Base-by-base conservation (phyloP, 1,140 invertebrate genomes). In the Dendrolimus kikuchii region DNA sequence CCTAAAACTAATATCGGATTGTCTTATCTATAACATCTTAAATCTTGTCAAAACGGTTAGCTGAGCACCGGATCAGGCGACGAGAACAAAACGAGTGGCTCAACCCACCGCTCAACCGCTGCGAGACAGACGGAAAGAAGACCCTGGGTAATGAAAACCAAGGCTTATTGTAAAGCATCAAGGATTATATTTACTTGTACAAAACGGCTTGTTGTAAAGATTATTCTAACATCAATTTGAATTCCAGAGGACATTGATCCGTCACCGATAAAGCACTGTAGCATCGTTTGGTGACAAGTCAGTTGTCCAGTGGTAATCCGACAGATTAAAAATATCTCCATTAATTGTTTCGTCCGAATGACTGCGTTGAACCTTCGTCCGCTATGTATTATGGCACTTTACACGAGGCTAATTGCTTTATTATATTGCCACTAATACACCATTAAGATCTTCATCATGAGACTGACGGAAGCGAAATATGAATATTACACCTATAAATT, bases 41-140 rank as follows among this genome's bases (percentile, higher is more conserved):
- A 81, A 77, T 77, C 64, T 76, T 84, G 79, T 83, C 82, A 77
- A 78, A 86, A 82, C 77, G 80, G 80, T 86, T 86, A 86, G 79
- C 75, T 86, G 82, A 86, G 75, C 80, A 63, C 71, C 66, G 66
- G 77, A 82, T 84, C 77, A 84, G 71, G 66, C 68, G 82, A 81
- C 74, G 70, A 79, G 66, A 68, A 83, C 78, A 83, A 82, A 84
- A 79, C 77, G 74, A 81, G 53, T 64, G 78, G 68, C 69, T 60
- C 58, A 59, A 65, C 66, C 57, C 23, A 23, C 23, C 49, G 40
- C 49, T 58, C 53, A 46, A 50, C 56, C 60, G 60, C 56, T 57
- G 50, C 51, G 48, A 51, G 41, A 43, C 46, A 51, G n/a, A 50
- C 40, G 45, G 45, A 8, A 7, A 40, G 40, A 7, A 46, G 9